Evolutionary conservation across 2,113 vertebrate genomes (phyloP), one percentile per base, ranked within the genome.

Genomic region (Gallinago jamesoni): DNA sequence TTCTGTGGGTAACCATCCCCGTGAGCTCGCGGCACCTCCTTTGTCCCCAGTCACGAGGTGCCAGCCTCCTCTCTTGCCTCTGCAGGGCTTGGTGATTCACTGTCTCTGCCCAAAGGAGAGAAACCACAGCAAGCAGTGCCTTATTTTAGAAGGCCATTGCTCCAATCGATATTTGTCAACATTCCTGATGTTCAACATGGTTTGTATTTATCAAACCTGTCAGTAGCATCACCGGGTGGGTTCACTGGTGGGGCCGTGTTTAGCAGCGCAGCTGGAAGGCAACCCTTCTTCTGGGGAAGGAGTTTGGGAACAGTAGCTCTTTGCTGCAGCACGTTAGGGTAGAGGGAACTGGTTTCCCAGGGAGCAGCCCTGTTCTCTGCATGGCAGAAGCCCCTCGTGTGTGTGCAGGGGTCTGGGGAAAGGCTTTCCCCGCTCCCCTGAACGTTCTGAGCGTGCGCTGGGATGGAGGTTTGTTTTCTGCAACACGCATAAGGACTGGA

Each of bases 301-400:
- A 11, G 84, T 35, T 94, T 14, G 83, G 50, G 43, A 53, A 27
- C 2, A 20, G 31, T 4, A 37, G 20, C 22, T 66, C 68, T 7
- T 1, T 33, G 28, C 30, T 60, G 31, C 27, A 45, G 12, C 0
- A 0, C 59, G 74, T 50, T 24, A 7, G 12, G 35, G 2, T 0
- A 10, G 47, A 33, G 19, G 10, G 5, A 2, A 31, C 0, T 64
- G 6, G 6, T 18, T 67, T 77, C 37, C 30, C 24, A 24, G 64
- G 33, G 15, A 62, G 41, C 28, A 35, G 64, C 28, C 24, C 1
- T 21, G 14, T 77, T 70, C 33, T 73, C 52, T 39, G 48, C 12
- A 6, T 2, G 30, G 62, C 3, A 37, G 2, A n/a, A 5, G 9
- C 7, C 23, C 16, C 4, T 11, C 12, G 25, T 19, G 70, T 3